These are phyloP conservation scores for Herpailurus yagouaroundi DNA, from an alignment of 2,113 vertebrate genomes.

Conservation along the genomic window DNA sequence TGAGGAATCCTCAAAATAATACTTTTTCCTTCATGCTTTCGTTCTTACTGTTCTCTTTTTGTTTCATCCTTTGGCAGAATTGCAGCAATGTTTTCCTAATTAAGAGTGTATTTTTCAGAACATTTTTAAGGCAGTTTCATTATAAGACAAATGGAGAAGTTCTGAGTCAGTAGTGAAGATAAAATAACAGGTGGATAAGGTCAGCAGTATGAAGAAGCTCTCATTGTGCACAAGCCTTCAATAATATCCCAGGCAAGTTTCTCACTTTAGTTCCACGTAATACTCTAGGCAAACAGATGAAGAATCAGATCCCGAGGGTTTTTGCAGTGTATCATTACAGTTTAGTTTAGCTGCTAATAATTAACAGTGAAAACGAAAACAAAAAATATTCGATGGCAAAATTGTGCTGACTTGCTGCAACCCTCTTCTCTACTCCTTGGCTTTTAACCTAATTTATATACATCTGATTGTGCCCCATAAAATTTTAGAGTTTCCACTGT, in stretches of 20 bases:
- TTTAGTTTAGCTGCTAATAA: constrained; percentile 62
- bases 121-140: not conserved
- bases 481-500: constrained; percentile 51
- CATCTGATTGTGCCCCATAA: constrained; percentile 41
- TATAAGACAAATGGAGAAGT: not conserved
- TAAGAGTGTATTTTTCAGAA: not conserved
- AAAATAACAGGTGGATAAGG: not conserved
- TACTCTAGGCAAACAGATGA: not conserved
- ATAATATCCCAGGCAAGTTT: not conserved
- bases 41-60: not conserved
- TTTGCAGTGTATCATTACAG: not conserved
- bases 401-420: constrained; percentile 30
- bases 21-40: not conserved
- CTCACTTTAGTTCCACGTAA: not conserved
- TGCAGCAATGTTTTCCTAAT: not conserved
- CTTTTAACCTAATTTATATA: constrained; percentile 62
- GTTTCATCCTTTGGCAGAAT: not conserved
- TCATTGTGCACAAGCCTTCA: not conserved
- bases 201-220: not conserved
- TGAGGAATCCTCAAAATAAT: not conserved
- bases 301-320: not conserved
- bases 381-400: constrained; percentile 48
- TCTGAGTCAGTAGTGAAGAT: not conserved
- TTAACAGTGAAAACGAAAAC: not conserved
- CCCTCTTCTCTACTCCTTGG: not conserved